Percentiles rank a stretch among this genome's conserved stretches.
These are phyloP conservation scores for Morpho achilles DNA, from an alignment of 2,888 invertebrate genomes.

Conservation along the genomic window DNA sequence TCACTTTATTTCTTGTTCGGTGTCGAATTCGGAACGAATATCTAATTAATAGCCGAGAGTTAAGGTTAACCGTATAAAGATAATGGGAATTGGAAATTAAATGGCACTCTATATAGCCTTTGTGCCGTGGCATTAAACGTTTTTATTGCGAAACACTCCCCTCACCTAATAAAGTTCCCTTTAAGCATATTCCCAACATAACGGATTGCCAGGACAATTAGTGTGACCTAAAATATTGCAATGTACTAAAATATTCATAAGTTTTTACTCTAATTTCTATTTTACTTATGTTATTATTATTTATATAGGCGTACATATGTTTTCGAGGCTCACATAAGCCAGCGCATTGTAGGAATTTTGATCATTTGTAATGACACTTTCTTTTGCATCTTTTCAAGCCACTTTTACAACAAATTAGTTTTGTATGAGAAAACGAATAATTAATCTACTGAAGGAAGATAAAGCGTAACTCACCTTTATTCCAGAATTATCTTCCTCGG, in stretches of 20 bases:
- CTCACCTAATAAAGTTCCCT: conserved; percentile 56
- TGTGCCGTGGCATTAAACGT: conserved; percentile 44
- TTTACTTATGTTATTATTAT: too few relatives aligned
- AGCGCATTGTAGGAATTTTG: too few relatives aligned
- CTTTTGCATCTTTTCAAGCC: too few relatives aligned
- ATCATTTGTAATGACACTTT: too few relatives aligned
- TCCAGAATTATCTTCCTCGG: too few relatives aligned
- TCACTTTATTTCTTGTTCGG: conserved; percentile 2
- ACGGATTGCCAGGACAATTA: conserved; percentile 25
- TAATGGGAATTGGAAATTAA: conserved; percentile 27
- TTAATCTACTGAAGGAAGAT: too few relatives aligned
- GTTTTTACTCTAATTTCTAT: too few relatives aligned
- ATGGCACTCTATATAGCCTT: conserved; percentile 37
- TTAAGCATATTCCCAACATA: conserved; percentile 43
- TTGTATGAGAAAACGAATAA: neutral
- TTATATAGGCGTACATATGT: too few relatives aligned
- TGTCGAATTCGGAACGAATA: conserved; percentile 9
- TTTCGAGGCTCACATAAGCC: too few relatives aligned
- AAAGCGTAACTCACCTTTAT: too few relatives aligned
- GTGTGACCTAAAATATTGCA: too few relatives aligned
- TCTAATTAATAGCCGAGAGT: conserved; percentile 14
- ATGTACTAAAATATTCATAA: neutral
- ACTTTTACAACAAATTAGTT: too few relatives aligned
- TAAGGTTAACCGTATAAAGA: conserved; percentile 19
- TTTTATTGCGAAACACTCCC: conserved; percentile 53